Conservation (phyloP, 2,888 invertebrate genomes). For the Eristalinus aeneus region DNA sequence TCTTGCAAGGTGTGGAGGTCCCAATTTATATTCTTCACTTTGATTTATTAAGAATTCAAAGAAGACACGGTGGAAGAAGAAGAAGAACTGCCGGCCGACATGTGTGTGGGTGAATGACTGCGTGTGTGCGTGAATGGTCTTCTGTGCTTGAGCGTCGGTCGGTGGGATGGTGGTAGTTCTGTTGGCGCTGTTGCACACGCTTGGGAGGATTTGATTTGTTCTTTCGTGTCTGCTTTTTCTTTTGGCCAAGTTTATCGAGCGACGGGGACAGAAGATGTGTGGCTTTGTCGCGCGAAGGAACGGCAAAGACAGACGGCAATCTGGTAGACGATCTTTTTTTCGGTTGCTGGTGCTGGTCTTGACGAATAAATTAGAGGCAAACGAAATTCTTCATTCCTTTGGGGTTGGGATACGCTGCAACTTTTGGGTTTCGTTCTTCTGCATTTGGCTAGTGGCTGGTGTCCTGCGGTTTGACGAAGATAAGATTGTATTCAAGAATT, state of each 20-base stretch:
- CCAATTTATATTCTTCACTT: conserved; percentile 81
- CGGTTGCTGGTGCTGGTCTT: neutral
- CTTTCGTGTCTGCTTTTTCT: conserved; percentile 24
- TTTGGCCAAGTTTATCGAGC: conserved; percentile 12
- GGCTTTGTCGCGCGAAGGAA: conserved; percentile 8
- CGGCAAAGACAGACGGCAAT: conserved; percentile 30
- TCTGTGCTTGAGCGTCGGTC: neutral
- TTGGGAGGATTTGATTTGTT: conserved; percentile 47
- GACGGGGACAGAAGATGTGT: conserved; percentile 43
- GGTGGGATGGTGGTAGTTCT: neutral
- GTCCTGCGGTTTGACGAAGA: neutral
- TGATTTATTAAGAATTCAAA: conserved; percentile 81
- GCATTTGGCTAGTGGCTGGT: neutral
- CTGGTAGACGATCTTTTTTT: conserved; percentile 43
- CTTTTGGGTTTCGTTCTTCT: neutral
- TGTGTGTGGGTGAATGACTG: conserved; percentile 16
- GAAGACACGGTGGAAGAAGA: conserved; percentile 75
- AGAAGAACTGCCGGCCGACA: conserved; percentile 47
- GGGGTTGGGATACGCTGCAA: neutral
- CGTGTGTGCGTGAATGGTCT: neutral
- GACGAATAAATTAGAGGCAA: conserved; percentile 56
- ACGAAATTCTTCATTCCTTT: conserved; percentile 41
- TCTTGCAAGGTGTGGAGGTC: conserved; percentile 77
- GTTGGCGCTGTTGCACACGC: conserved; percentile 15
- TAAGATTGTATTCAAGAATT: conserved; percentile 31